These are phyloP conservation scores for Nemurella pictetii DNA, from an alignment of 2,888 invertebrate species.

Conservation along the genomic window DNA sequence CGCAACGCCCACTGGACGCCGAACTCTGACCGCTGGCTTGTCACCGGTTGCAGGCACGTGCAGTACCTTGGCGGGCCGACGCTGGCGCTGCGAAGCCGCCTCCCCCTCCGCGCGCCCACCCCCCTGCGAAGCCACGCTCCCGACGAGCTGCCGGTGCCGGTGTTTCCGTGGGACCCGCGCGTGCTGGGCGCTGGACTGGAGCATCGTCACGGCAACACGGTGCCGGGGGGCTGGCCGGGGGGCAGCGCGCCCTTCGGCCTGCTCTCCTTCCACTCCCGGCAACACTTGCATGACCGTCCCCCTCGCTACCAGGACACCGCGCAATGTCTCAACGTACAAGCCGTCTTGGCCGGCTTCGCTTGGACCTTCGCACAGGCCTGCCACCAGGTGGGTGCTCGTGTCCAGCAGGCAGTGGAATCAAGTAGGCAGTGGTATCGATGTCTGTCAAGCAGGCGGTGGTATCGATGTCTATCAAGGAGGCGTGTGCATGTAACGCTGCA, in stretches of 20 bases:
- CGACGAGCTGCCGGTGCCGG: conserved; percentile 60
- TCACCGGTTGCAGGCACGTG: neutral
- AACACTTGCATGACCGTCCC: conserved; percentile 59
- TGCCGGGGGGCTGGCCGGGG: conserved; percentile 87
- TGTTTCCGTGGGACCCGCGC: conserved; percentile 63
- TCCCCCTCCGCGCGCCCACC: conserved; percentile 68
- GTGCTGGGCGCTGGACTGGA: conserved; percentile 61
- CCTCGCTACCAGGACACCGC: conserved; percentile 57
- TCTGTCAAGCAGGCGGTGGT: neutral
- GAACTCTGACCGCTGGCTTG: too few relatives aligned
- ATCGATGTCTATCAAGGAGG: too few relatives aligned
- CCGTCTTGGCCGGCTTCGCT: conserved; percentile 75
- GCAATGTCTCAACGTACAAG: conserved; percentile 73
- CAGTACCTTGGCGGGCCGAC: conserved; percentile 72
- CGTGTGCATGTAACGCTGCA: too few relatives aligned
- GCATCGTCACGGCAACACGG: conserved; percentile 68
- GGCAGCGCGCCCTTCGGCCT: conserved; percentile 76
- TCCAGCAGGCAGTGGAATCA: too few relatives aligned
- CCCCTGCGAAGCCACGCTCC: conserved; percentile 60
- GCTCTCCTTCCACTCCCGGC: conserved; percentile 71
- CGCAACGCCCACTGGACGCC: too few relatives aligned
- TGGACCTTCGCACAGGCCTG: conserved; percentile 80
- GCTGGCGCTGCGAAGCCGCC: conserved; percentile 67
- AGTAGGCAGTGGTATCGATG: neutral
- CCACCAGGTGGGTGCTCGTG: too few relatives aligned